These are phyloP conservation scores for Dipodomys merriami DNA, from an alignment of 2,113 vertebrate genomes.

Conservation along the genomic window DNA sequence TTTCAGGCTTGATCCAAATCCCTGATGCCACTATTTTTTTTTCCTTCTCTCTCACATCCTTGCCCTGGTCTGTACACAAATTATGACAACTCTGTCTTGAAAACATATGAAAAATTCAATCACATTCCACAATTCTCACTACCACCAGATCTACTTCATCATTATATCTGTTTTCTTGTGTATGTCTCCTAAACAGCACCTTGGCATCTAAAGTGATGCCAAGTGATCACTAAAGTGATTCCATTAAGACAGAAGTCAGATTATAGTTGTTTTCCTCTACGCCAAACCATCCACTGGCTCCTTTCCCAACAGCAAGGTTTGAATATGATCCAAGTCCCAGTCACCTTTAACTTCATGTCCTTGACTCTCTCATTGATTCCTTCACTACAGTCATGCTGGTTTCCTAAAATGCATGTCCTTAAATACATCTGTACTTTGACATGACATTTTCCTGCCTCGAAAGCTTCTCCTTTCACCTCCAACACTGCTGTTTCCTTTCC, in stretches of 20 bases:
- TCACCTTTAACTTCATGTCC: background rate
- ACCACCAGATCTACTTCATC: too few relatives aligned
- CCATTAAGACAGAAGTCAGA: background rate
- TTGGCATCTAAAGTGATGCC: background rate
- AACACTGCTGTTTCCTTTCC: background rate
- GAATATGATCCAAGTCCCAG: background rate
- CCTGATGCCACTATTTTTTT: background rate
- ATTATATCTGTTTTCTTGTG: background rate
- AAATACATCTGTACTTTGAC: background rate
- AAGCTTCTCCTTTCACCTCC: background rate
- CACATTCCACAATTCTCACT: background rate
- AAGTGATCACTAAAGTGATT: background rate
- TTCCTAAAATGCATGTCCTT: background rate
- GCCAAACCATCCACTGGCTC: background rate
- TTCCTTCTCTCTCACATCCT: constrained; percentile 7
- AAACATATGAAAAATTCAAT: background rate
- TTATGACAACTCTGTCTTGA: background rate
- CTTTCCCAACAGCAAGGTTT: background rate
- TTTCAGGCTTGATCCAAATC: constrained; percentile 24
- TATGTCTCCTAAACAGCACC: background rate
- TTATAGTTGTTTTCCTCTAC: background rate
- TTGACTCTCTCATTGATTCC: background rate
- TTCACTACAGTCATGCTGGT: background rate
- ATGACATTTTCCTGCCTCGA: background rate
- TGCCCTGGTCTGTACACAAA: background rate